A percentile compares a stretch with the other conserved stretches of the same genome.
Conservation (phyloP, 2,797 vertebrate species). For the Gephyroberyx darwinii region DNA sequence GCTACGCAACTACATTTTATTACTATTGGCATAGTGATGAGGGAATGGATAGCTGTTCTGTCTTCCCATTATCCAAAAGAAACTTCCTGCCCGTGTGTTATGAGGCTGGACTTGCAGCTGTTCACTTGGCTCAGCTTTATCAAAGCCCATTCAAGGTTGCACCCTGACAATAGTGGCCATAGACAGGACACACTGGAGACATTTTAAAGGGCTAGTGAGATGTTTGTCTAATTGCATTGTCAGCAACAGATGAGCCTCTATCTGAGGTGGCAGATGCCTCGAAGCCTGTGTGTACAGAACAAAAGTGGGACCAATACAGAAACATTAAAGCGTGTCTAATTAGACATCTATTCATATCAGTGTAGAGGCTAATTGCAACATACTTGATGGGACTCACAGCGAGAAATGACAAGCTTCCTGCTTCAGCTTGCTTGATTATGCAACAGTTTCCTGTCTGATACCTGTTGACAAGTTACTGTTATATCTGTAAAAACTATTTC, state of each 20-base stretch:
- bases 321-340: constrained; percentile 64
- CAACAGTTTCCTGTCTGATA: constrained; percentile 43
- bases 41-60: constrained; percentile 36
- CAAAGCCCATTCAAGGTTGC: constrained; percentile 24
- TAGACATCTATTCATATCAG: constrained; percentile 58
- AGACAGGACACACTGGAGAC: constrained; percentile 32
- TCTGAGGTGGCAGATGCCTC: constrained; percentile 54
- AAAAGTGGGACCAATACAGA: constrained; percentile 25
- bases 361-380: constrained; percentile 67
- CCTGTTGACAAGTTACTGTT: constrained; percentile 13
- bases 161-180: constrained; percentile 10
- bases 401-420: constrained; percentile 54
- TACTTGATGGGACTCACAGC: constrained; percentile 49
- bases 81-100: constrained; percentile 15
- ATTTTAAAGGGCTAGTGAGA: constrained; percentile 38
- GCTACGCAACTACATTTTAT: constrained; percentile 64
- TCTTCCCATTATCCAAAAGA: constrained; percentile 24
- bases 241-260: constrained; percentile 57
- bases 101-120: constrained; percentile 25
- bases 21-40: constrained; percentile 51
- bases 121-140: constrained; percentile 28
- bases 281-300: constrained; percentile 27
- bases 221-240: constrained; percentile 49
- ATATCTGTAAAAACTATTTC: constrained; percentile 16
- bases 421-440: constrained; percentile 46